Evolutionary conservation across 1,140 invertebrate genomes (phyloP).

Genomic region (Ceratoteleas bidentatus): DNA sequence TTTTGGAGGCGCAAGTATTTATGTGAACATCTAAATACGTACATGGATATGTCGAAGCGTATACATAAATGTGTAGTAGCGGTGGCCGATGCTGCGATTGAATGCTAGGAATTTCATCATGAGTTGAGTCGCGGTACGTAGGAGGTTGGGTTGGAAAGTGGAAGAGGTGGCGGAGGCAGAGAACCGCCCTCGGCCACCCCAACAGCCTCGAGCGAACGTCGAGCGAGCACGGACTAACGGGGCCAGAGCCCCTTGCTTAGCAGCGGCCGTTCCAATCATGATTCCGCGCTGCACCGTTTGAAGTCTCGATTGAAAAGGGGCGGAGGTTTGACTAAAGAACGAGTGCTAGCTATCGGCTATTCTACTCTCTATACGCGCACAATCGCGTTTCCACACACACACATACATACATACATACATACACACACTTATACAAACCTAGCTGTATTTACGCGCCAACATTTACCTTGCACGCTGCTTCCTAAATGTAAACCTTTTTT

Average conservation of each 20-base stretch:
- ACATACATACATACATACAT: too few relatives aligned
- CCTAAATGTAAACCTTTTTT: constrained; percentile 50
- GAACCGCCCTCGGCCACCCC: constrained; percentile 75
- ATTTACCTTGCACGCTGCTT: constrained; percentile 32
- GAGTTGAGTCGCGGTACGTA: constrained; percentile 75
- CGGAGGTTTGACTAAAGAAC: constrained; percentile 82
- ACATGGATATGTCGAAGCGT: constrained; percentile 9
- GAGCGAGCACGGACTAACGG: constrained; percentile 70
- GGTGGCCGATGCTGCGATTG: constrained; percentile 79
- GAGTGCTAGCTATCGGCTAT: constrained; percentile 77
- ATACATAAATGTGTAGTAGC: constrained; percentile 66
- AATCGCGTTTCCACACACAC: background rate
- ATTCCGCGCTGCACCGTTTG: constrained; percentile 81
- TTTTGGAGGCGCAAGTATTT: background rate
- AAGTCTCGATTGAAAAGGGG: constrained; percentile 82
- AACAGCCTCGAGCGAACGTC: constrained; percentile 63
- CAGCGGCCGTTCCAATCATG: constrained; percentile 81
- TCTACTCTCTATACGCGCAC: constrained; percentile 43
- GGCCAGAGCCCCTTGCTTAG: constrained; percentile 79
- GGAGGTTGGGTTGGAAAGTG: constrained; percentile 71
- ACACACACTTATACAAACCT: too few relatives aligned
- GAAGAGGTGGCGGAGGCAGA: constrained; percentile 70
- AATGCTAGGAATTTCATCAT: constrained; percentile 82
- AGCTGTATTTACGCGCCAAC: constrained; percentile 38
- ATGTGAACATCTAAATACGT: constrained; percentile 16